Evolutionary conservation across 2,888 invertebrate species (phyloP).

Genomic region (Cantharis rustica): DNA sequence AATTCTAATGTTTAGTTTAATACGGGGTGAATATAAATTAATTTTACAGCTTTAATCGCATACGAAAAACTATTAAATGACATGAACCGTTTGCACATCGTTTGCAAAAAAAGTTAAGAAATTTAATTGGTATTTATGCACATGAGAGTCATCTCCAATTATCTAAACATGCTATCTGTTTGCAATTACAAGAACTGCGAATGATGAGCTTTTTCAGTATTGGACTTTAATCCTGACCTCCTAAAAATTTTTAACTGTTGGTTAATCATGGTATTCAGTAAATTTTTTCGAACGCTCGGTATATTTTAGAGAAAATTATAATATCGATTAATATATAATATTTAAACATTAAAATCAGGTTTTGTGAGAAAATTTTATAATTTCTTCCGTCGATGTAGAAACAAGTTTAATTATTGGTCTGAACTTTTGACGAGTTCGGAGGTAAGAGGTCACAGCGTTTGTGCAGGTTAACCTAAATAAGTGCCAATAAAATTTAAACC

Average conservation of each 20-base stretch:
- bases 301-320: not conserved
- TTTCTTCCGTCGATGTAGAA: slow-evolving; percentile 18
- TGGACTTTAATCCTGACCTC: not conserved
- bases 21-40: not conserved
- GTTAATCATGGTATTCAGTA: too few relatives aligned
- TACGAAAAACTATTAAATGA: not conserved
- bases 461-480: slow-evolving; percentile 28
- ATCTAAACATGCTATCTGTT: not conserved
- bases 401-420: slow-evolving; percentile 26
- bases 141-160: not conserved
- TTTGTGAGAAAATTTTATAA: not conserved
- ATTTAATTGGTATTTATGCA: not conserved
- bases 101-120: not conserved
- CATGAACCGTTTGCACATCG: not conserved
- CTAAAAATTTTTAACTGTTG: too few relatives aligned
- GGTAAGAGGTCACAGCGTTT: slow-evolving; percentile 32
- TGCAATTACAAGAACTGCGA: not conserved
- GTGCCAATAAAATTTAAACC: slow-evolving; percentile 16
- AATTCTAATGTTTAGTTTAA: not conserved
- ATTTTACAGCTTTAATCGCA: not conserved
- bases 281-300: not conserved
- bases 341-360: not conserved
- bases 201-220: not conserved
- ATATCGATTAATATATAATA: not conserved
- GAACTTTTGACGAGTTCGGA: slow-evolving; percentile 33